Conservation (phyloP, 2,797 vertebrate species). For the Ispidina picta region DNA sequence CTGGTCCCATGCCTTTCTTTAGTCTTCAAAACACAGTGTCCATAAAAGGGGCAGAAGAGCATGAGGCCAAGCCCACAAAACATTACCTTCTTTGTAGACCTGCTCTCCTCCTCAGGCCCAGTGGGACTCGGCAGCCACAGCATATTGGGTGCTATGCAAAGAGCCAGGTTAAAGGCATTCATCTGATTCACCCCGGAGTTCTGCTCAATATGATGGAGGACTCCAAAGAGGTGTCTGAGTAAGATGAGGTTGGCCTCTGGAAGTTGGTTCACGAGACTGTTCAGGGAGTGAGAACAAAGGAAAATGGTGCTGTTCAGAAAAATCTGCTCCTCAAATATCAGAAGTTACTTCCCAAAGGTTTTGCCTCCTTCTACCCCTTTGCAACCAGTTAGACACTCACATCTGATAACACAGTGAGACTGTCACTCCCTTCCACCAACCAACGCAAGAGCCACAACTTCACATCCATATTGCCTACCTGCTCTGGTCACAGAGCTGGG, state of each 20-base stretch:
- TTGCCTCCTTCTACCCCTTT: not conserved
- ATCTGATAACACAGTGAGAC: not conserved
- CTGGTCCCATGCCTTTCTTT: not conserved
- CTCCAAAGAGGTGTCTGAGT: conserved; percentile 80
- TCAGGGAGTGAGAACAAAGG: not conserved
- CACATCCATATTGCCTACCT: not conserved
- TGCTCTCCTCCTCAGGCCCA: conserved; percentile 79
- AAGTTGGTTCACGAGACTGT: conserved; percentile 77
- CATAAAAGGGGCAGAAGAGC: not conserved
- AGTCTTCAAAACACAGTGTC: not conserved
- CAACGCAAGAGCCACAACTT: not conserved
- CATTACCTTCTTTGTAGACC: conserved; percentile 78
- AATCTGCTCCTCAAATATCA: not conserved
- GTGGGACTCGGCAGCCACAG: conserved; percentile 77
- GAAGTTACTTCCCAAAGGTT: not conserved
- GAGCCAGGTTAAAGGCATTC: conserved; percentile 82
- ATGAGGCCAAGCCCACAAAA: not conserved
- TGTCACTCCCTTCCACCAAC: not conserved
- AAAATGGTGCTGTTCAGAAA: not conserved
- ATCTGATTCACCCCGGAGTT: conserved; percentile 81
- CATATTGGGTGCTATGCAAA: conserved; percentile 85
- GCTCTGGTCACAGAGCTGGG: not conserved
- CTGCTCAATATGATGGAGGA: conserved; percentile 80
- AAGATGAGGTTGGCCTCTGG: conserved; percentile 78
- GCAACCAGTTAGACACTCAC: not conserved